These are phyloP conservation scores for Pilophorus perplexus DNA, from an alignment of 2,888 invertebrate genomes.

Conservation along the genomic window DNA sequence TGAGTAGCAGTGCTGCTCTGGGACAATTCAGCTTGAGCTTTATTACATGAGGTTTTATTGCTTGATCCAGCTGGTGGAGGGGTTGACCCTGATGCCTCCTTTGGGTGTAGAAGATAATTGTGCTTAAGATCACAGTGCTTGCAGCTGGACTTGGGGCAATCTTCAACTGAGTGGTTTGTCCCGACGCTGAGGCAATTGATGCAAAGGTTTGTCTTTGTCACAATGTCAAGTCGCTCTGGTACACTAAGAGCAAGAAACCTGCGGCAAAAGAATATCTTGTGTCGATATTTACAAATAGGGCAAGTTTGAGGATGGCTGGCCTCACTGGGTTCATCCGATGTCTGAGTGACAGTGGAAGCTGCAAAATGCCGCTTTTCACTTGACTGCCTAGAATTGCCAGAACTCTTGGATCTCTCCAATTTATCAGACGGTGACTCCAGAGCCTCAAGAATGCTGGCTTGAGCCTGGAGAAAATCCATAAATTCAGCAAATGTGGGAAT, in stretches of 20 bases:
- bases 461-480: not conserved
- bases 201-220: not conserved
- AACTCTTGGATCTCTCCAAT: no score
- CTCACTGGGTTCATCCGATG: no score
- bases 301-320: not conserved
- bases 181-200: not conserved
- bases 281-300: not conserved
- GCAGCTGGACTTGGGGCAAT: not conserved
- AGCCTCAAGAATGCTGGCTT: constrained; percentile 1
- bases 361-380: no score
- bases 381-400: no score
- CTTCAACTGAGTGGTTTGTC: not conserved
- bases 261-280: not conserved
- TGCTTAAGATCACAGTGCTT: not conserved
- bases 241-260: not conserved
- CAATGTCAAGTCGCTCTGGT: not conserved
- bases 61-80: not conserved
- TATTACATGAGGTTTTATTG: no score
- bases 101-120: not conserved
- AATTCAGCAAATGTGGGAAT: not conserved
- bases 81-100: not conserved
- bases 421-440: no score
- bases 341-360: no score
- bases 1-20: no score
- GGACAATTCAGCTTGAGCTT: no score